A percentile compares a stretch with the other conserved stretches of the same genome.
These are phyloP conservation scores for Andrena haemorrhoa DNA, from an alignment of 2,888 invertebrate species.

Conservation along the genomic window DNA sequence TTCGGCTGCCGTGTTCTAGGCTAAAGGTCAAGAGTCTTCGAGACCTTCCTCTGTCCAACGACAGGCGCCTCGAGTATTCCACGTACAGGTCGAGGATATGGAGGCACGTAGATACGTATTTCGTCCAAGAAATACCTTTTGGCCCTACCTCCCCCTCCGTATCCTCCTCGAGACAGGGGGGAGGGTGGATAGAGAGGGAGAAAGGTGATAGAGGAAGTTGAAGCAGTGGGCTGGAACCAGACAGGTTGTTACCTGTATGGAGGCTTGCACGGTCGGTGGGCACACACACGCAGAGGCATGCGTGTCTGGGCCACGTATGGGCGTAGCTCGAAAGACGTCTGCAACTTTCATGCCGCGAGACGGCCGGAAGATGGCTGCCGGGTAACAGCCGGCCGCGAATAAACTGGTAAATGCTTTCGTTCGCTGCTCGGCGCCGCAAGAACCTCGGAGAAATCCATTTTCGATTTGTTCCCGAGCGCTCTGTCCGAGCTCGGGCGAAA, in stretches of 20 bases:
- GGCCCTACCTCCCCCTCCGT: slow-evolving; percentile 32
- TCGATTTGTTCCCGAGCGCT: slow-evolving; percentile 68
- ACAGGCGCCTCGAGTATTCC: slow-evolving; percentile 73
- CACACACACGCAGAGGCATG: slow-evolving; percentile 19
- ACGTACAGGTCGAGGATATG: slow-evolving; percentile 73
- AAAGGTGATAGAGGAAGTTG: slow-evolving; percentile 71
- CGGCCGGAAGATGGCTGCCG: slow-evolving; percentile 77
- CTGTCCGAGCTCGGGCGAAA: slow-evolving; percentile 30
- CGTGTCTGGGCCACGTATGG: slow-evolving; percentile 68
- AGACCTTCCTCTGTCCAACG: slow-evolving; percentile 35
- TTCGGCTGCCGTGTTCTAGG: neutral
- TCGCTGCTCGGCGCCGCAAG: slow-evolving; percentile 58
- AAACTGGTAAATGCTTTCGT: slow-evolving; percentile 77
- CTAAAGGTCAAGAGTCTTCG: slow-evolving; percentile 33
- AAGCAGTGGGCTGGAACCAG: slow-evolving; percentile 69
- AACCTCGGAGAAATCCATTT: slow-evolving; percentile 69
- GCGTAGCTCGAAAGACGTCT: slow-evolving; percentile 73
- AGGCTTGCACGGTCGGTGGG: slow-evolving; percentile 26
- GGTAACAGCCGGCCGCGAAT: slow-evolving; percentile 73
- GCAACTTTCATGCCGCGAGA: slow-evolving; percentile 78
- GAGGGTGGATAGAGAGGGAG: slow-evolving; percentile 27
- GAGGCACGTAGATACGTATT: slow-evolving; percentile 80
- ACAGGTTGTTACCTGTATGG: slow-evolving; percentile 67
- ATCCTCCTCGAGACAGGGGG: slow-evolving; percentile 32
- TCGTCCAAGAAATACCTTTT: slow-evolving; percentile 70